Percentiles rank a stretch among this genome's conserved stretches.
Evolutionary conservation across 2,113 vertebrate genomes (phyloP).

Genomic region (Mormoops blainvillei): DNA sequence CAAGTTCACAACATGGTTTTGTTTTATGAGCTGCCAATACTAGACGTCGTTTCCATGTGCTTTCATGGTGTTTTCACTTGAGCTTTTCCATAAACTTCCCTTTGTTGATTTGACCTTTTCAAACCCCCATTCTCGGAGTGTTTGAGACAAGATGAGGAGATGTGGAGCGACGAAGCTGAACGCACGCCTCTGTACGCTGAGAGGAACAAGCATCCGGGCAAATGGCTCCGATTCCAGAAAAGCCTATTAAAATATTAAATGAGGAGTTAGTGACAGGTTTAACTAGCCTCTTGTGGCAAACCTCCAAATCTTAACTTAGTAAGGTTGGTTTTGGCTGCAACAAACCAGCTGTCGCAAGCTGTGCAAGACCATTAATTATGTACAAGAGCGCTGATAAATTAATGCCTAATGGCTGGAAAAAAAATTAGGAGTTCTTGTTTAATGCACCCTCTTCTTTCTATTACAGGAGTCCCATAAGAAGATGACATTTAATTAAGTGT

Average conservation of each 20-base stretch:
- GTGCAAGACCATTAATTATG: neutral
- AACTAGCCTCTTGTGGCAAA: conserved; percentile 52
- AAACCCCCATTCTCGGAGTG: neutral
- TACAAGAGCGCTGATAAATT: conserved; percentile 39
- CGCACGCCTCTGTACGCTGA: neutral
- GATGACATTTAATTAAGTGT: conserved; percentile 43
- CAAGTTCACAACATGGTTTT: neutral
- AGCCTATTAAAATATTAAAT: conserved; percentile 71
- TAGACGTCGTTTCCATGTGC: neutral
- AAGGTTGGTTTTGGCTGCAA: conserved; percentile 51
- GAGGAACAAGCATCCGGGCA: neutral
- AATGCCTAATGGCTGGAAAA: neutral
- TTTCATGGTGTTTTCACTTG: conserved; percentile 35
- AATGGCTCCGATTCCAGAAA: neutral
- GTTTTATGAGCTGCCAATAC: conserved; percentile 45
- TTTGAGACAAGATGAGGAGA: conserved; percentile 27
- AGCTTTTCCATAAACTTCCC: conserved; percentile 66
- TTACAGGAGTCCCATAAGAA: conserved; percentile 2
- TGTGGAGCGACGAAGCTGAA: neutral
- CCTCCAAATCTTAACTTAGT: conserved; percentile 61
- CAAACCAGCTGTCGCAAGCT: conserved; percentile 51
- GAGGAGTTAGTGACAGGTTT: conserved; percentile 71
- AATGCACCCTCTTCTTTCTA: neutral
- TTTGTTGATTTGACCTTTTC: conserved; percentile 65
- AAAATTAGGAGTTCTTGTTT: conserved; percentile 19